Percentiles rank a stretch among this genome's conserved stretches.
Conservation (phyloP, 1,140 invertebrate species). For the Plodia interpunctella region DNA sequence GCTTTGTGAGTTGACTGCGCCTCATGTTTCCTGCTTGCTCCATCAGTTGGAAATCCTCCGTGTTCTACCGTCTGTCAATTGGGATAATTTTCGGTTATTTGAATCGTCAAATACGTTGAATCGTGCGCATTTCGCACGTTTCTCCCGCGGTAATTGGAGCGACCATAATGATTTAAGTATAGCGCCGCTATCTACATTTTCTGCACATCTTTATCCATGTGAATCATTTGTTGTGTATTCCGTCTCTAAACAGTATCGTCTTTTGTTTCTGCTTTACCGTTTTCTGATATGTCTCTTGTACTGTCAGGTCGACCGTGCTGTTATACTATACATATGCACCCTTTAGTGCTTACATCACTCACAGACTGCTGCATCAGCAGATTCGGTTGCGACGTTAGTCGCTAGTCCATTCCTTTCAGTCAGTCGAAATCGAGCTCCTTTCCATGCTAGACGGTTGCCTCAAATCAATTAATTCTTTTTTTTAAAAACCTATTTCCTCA, state of each 20-base stretch:
- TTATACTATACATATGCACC: too few relatives aligned
- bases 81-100: not conserved
- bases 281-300: not conserved
- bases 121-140: not conserved
- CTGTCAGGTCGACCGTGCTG: too few relatives aligned
- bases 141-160: slow-evolving; percentile 1
- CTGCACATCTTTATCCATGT: not conserved
- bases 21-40: slow-evolving; percentile 18
- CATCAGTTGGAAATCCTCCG: not conserved
- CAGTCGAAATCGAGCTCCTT: too few relatives aligned
- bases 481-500: too few relatives aligned
- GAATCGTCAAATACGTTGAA: not conserved
- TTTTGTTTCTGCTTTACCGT: not conserved
- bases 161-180: slow-evolving; percentile 2
- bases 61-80: not conserved
- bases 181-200: not conserved
- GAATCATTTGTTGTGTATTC: not conserved
- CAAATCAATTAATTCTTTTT: too few relatives aligned
- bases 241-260: not conserved
- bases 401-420: too few relatives aligned
- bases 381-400: too few relatives aligned
- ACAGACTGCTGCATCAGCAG: too few relatives aligned
- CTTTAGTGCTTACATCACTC: too few relatives aligned
- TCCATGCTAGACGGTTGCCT: too few relatives aligned
- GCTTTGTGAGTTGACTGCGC: slow-evolving; percentile 2